Conservation (phyloP, 2,797 vertebrate species). For the Pangasius mekongensis region DNA sequence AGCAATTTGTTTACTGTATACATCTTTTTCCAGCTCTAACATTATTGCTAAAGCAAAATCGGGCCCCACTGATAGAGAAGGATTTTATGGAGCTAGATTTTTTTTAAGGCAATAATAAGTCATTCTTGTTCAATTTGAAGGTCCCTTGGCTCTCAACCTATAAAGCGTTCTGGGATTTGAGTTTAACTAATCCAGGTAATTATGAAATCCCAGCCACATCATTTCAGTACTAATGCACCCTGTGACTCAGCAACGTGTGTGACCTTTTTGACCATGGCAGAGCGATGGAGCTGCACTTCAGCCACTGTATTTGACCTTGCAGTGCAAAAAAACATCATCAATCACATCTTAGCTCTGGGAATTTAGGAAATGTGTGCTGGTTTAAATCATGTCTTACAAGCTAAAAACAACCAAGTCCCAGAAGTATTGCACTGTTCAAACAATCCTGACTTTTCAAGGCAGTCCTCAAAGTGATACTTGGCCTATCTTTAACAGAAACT, state of each 20-base stretch:
- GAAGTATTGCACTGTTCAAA: constrained; percentile 1
- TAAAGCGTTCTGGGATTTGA: not conserved
- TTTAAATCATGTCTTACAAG: constrained; percentile 48
- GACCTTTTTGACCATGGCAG: constrained; percentile 26
- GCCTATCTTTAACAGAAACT: not conserved
- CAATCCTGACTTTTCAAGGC: constrained; percentile 13
- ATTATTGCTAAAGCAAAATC: not conserved
- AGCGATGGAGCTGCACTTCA: constrained; percentile 17
- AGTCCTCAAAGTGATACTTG: constrained; percentile 7
- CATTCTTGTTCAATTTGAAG: constrained; percentile 11
- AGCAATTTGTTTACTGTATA: constrained; percentile 14
- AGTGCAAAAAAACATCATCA: constrained; percentile 40
- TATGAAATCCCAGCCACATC: constrained; percentile 11
- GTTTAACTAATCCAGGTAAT: constrained; percentile 16
- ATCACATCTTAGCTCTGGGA: constrained; percentile 43
- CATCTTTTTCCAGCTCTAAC: not conserved
- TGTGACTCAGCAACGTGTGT: constrained; percentile 22
- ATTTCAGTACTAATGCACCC: not conserved
- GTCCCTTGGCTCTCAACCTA: constrained; percentile 18
- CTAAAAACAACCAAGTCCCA: constrained; percentile 45
- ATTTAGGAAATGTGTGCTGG: constrained; percentile 20
- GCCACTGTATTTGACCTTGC: constrained; percentile 37
- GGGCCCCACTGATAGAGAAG: not conserved
- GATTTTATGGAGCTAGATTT: not conserved
- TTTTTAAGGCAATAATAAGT: not conserved